These are phyloP conservation scores for Arnoldichthys spilopterus DNA, from an alignment of 2,797 vertebrate genomes.

Conservation along the genomic window DNA sequence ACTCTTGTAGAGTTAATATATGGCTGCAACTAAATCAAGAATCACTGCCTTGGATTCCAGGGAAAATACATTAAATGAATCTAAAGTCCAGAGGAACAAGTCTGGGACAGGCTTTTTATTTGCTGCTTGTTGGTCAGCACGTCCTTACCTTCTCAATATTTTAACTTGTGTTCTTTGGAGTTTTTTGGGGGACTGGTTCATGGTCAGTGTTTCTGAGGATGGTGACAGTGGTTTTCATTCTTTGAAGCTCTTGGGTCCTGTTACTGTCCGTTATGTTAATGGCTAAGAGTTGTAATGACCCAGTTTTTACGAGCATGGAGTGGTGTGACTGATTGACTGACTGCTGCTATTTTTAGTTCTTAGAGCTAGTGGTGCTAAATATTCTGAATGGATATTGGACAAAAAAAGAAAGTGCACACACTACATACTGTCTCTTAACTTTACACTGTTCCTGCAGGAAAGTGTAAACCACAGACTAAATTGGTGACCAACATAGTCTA, in stretches of 20 bases:
- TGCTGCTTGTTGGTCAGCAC: constrained; percentile 24
- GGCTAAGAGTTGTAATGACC: constrained; percentile 33
- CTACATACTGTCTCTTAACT: constrained; percentile 12
- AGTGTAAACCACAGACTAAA: constrained; percentile 37
- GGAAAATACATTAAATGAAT: constrained; percentile 38
- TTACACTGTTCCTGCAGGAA: constrained; percentile 7
- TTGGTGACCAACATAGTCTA: constrained; percentile 18
- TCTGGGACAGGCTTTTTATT: constrained; percentile 14
- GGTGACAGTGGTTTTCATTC: neutral
- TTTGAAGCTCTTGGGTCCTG: neutral
- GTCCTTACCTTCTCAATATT: neutral
- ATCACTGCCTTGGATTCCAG: constrained; percentile 44
- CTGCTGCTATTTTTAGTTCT: constrained; percentile 50
- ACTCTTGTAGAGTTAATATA: constrained; percentile 59
- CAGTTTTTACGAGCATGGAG: constrained; percentile 15
- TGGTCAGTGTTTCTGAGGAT: neutral
- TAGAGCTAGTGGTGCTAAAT: constrained; percentile 36
- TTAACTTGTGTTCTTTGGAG: neutral
- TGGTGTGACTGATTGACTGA: constrained; percentile 37
- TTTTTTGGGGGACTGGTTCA: too few relatives aligned
- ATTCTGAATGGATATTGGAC: constrained; percentile 14
- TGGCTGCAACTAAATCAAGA: constrained; percentile 56
- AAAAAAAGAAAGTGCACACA: constrained; percentile 19
- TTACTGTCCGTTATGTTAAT: constrained; percentile 13
- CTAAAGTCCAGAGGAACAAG: constrained; percentile 15